phyloP scores from a whole-genome alignment of 1,140 invertebrate species.

The Trichonephila clavata region DNA sequence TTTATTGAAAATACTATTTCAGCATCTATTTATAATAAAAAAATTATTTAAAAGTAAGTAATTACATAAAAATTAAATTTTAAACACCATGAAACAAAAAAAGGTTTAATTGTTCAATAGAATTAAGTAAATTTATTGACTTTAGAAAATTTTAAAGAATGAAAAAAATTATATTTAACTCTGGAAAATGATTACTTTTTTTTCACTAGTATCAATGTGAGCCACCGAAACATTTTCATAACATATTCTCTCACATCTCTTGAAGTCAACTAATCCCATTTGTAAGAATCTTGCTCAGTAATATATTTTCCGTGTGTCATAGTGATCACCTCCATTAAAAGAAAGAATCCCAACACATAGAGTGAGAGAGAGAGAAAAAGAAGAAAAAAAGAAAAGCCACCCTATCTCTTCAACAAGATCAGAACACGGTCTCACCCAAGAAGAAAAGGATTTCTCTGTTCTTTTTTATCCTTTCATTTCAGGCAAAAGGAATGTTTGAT shows the following conservation, averaged over 20 bases:
- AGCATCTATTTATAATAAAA: no score
- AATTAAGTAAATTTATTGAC: no score
- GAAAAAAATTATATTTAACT: no score
- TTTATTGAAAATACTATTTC: no score
- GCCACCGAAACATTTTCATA: neutral
- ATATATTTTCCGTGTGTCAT: neutral
- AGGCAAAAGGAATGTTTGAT: constrained; percentile 53
- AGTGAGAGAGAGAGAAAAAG: neutral
- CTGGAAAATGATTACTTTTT: no score
- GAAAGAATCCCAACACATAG: neutral
- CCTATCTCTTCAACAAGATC: constrained; percentile 35
- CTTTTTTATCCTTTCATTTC: neutral
- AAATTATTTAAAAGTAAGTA: no score
- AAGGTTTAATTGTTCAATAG: no score
- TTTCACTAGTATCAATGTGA: neutral
- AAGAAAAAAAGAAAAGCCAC: neutral
- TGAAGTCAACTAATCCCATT: constrained; percentile 25
- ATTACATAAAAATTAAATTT: no score
- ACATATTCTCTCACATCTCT: neutral
- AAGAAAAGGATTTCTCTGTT: neutral
- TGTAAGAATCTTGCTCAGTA: neutral
- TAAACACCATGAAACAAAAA: no score
- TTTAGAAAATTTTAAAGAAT: no score
- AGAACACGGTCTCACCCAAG: constrained; percentile 25
- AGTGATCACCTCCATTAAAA: neutral